A percentile compares a stretch with the other conserved stretches of the same genome.
These are phyloP conservation scores for Nipponacmea schrenckii DNA, from an alignment of 2,888 invertebrate species.

Conservation along the genomic window DNA sequence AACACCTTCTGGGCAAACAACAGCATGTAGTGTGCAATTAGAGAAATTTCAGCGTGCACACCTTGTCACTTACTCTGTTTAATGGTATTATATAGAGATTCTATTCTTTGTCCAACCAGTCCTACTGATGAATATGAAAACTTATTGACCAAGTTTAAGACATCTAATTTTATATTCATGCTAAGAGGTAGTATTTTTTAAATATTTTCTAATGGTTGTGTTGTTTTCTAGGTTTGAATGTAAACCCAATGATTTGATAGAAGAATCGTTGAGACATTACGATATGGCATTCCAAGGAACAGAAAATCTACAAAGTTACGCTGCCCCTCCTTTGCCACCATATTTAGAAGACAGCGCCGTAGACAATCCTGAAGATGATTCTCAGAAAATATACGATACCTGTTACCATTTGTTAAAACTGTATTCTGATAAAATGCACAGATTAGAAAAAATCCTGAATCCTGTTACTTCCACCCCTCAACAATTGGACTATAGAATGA, in stretches of 20 bases:
- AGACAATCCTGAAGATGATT: slow-evolving; percentile 29
- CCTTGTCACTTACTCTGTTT: too few relatives aligned
- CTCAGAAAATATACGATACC: slow-evolving; percentile 71
- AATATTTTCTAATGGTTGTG: too few relatives aligned
- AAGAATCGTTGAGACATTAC: slow-evolving; percentile 79
- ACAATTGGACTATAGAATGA: slow-evolving; percentile 81
- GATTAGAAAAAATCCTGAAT: slow-evolving; percentile 77
- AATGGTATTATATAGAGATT: too few relatives aligned
- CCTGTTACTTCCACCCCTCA: slow-evolving; percentile 83
- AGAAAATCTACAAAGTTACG: slow-evolving; percentile 46
- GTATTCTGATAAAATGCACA: slow-evolving; percentile 72
- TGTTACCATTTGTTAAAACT: slow-evolving; percentile 86
- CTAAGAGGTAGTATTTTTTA: too few relatives aligned
- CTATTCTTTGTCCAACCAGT: too few relatives aligned
- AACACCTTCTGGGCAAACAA: too few relatives aligned
- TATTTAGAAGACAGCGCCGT: slow-evolving; percentile 53
- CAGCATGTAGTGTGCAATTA: too few relatives aligned
- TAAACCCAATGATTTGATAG: slow-evolving; percentile 78
- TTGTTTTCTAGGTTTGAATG: slow-evolving; percentile 76
- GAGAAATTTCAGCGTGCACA: too few relatives aligned
- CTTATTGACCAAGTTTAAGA: too few relatives aligned
- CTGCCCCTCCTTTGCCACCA: slow-evolving; percentile 61
- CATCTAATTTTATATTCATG: too few relatives aligned
- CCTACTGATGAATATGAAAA: too few relatives aligned
- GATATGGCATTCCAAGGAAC: slow-evolving; percentile 72